Conservation (phyloP, 2,888 invertebrate species). For the Chirona hameri region DNA sequence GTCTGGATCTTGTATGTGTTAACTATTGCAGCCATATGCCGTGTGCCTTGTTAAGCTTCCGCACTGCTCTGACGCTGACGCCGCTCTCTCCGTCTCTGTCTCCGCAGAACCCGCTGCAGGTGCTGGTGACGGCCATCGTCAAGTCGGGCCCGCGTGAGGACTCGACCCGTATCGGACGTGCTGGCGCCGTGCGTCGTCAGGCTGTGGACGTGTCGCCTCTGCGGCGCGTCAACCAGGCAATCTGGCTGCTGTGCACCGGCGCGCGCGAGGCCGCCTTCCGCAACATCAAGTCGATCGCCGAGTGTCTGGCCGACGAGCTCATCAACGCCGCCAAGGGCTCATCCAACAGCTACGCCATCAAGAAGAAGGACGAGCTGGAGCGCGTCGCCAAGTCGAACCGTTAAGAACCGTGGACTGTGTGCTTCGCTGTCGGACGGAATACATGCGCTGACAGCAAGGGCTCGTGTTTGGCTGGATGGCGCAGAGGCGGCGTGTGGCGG, state of each 20-base stretch:
- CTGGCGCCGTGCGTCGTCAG: slow-evolving; percentile 99
- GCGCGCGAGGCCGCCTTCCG: slow-evolving; percentile 99
- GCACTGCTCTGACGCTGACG: background rate
- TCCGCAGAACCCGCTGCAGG: slow-evolving; percentile 41
- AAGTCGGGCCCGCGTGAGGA: slow-evolving; percentile 99
- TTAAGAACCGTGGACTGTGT: slow-evolving; percentile 59
- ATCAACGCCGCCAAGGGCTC: slow-evolving; percentile 99
- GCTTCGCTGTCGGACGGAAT: background rate
- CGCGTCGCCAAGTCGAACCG: slow-evolving; percentile 99
- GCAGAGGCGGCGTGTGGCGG: background rate
- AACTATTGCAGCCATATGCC: no score
- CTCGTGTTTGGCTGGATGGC: background rate
- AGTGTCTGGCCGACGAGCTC: slow-evolving; percentile 98
- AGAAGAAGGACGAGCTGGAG: slow-evolving; percentile 99
- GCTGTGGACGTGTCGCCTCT: slow-evolving; percentile 99
- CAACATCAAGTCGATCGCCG: slow-evolving; percentile 99
- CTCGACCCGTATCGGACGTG: slow-evolving; percentile 98
- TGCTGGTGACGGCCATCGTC: slow-evolving; percentile 92
- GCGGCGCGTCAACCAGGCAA: slow-evolving; percentile 97
- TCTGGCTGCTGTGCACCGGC: slow-evolving; percentile 98
- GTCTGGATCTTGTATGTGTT: no score
- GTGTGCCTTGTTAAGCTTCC: no score
- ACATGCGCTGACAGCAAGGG: background rate
- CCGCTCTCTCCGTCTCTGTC: background rate
- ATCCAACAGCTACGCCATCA: slow-evolving; percentile 99